Percentiles rank a stretch among this genome's conserved stretches.
These are phyloP conservation scores for Sarcophaga bullata DNA, from an alignment of 1,140 invertebrate species.

Conservation along the genomic window DNA sequence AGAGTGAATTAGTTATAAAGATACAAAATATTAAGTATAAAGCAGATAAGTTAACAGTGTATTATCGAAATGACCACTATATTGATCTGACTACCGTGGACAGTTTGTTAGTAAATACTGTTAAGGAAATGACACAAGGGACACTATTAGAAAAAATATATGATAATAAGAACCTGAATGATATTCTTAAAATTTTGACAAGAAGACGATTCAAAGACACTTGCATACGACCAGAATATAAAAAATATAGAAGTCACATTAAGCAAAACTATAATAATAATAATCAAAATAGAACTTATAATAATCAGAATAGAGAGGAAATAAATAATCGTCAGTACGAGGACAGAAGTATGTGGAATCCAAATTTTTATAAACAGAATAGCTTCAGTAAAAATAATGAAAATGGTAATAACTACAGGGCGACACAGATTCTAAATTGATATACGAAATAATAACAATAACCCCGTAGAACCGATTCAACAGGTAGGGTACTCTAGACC, in stretches of 20 bases:
- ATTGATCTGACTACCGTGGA: constrained; percentile 33
- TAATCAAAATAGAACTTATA: not conserved
- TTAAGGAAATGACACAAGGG: not conserved
- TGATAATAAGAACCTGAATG: not conserved
- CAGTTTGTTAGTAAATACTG: constrained; percentile 30
- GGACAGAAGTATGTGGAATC: too few relatives aligned
- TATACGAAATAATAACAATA: too few relatives aligned
- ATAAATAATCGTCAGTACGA: too few relatives aligned
- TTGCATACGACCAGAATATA: constrained; percentile 26
- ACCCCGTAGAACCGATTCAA: too few relatives aligned
- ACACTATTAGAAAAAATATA: not conserved
- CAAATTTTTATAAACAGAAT: too few relatives aligned
- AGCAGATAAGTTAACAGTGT: constrained; percentile 27
- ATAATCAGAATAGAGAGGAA: not conserved
- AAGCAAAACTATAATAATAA: not conserved
- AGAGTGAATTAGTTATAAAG: constrained; percentile 26
- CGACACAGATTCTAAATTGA: too few relatives aligned
- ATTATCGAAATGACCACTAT: constrained; percentile 22
- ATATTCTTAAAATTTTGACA: constrained; percentile 33
- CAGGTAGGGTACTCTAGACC: not conserved
- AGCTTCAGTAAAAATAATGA: too few relatives aligned
- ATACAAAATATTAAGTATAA: constrained; percentile 42
- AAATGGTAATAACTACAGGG: too few relatives aligned
- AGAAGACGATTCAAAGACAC: constrained; percentile 37
- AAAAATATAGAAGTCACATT: too few relatives aligned